phyloP scores from a whole-genome alignment of 2,888 invertebrate genomes.

The Cosmia trapezina region DNA sequence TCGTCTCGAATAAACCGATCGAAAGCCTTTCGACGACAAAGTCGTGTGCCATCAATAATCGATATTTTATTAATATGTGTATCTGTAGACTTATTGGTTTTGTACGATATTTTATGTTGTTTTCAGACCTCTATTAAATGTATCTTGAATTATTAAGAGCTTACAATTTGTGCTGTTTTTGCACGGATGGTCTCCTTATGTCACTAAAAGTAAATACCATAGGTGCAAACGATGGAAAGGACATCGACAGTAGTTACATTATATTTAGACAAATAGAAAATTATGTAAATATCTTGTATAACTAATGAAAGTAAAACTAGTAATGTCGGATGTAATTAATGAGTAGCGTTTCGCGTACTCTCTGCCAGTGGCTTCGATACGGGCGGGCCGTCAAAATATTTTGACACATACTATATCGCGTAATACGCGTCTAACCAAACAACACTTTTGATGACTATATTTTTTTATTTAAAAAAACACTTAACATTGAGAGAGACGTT shows the following conservation, averaged over 20 bases:
- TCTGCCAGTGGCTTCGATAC: slow-evolving; percentile 74
- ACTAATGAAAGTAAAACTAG: slow-evolving; percentile 86
- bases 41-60: slow-evolving; percentile 56
- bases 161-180: slow-evolving; percentile 3
- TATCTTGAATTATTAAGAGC: slow-evolving; percentile 1
- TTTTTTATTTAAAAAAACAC: slow-evolving; percentile 30
- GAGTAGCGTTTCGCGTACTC: slow-evolving; percentile 81
- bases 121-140: slow-evolving; percentile 18
- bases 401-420: slow-evolving; percentile 72
- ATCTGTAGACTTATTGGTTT: slow-evolving; percentile 39
- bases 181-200: neutral
- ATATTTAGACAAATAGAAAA: slow-evolving; percentile 71
- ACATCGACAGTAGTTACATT: slow-evolving; percentile 50
- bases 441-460: slow-evolving; percentile 47
- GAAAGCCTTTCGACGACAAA: slow-evolving; percentile 52
- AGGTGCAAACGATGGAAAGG: slow-evolving; percentile 44
- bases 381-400: slow-evolving; percentile 68
- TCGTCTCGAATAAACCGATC: slow-evolving; percentile 53
- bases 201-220: slow-evolving; percentile 23
- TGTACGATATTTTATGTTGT: slow-evolving; percentile 16
- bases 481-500: slow-evolving; percentile 4
- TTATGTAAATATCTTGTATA: slow-evolving; percentile 83
- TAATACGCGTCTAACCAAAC: slow-evolving; percentile 58
- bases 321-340: slow-evolving; percentile 84
- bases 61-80: slow-evolving; percentile 57